Percentiles rank a stretch among this genome's conserved stretches.
Evolutionary conservation across 1,140 invertebrate genomes (phyloP).

Genomic region (Solen grandis): DNA sequence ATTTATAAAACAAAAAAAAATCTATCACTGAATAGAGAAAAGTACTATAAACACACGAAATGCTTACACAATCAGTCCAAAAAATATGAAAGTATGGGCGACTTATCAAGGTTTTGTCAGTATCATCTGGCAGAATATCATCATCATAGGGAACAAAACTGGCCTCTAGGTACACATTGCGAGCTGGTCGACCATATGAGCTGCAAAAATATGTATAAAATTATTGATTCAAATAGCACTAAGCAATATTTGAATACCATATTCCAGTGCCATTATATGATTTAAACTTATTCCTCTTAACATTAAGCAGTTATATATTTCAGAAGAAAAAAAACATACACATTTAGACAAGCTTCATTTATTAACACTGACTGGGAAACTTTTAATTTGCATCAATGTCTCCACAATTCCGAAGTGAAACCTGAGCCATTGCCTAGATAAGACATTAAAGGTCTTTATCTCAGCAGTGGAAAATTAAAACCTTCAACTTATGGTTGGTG

Average conservation of each 20-base stretch:
- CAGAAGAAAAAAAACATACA: background rate
- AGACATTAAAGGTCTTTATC: no score
- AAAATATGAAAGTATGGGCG: conserved; percentile 95
- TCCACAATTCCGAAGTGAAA: no score
- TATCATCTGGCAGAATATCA: conserved; percentile 86
- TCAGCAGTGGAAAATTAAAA: no score
- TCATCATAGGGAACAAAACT: conserved; percentile 90
- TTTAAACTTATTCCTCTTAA: background rate
- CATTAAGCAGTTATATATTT: background rate
- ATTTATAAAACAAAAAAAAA: no score
- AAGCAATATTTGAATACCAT: background rate
- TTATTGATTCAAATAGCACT: conserved; percentile 7
- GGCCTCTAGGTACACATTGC: conserved; percentile 88
- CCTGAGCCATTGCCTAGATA: no score
- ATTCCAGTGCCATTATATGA: background rate
- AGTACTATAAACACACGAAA: no score
- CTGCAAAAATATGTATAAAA: conserved; percentile 63
- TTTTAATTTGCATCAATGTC: no score
- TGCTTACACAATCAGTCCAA: conserved; percentile 93
- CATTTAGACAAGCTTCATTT: background rate
- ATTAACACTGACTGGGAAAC: no score
- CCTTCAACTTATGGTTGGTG: no score
- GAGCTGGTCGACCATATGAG: conserved; percentile 82
- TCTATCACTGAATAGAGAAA: no score
- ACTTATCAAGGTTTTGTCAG: conserved; percentile 87